Evolutionary conservation across 2,888 invertebrate species (phyloP).

Genomic region (Teinopalpus imperialis): DNA sequence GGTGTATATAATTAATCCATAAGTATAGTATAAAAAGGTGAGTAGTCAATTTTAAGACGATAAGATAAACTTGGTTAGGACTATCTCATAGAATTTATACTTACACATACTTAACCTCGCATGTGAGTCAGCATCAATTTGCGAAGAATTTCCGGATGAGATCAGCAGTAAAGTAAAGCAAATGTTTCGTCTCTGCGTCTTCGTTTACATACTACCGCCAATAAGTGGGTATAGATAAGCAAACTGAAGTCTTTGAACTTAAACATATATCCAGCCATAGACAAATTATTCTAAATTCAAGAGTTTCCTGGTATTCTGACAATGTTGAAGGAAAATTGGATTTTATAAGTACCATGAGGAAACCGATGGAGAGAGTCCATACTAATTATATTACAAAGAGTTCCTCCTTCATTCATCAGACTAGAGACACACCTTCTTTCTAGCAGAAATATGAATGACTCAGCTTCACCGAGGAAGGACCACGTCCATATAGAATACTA

Average conservation of each 20-base stretch:
- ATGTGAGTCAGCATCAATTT: slow-evolving; percentile 20
- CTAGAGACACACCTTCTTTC: too few relatives aligned
- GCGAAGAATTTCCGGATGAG: slow-evolving; percentile 29
- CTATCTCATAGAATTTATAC: not conserved
- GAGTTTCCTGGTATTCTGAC: slow-evolving; percentile 3
- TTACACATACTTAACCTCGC: not conserved
- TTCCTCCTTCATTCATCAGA: too few relatives aligned
- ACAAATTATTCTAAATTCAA: not conserved
- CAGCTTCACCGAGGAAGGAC: too few relatives aligned
- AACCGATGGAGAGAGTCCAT: too few relatives aligned
- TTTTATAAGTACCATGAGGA: too few relatives aligned
- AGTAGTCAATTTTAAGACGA: too few relatives aligned
- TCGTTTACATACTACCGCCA: slow-evolving; percentile 7
- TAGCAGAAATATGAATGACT: too few relatives aligned
- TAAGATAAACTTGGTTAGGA: not conserved
- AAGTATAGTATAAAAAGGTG: too few relatives aligned
- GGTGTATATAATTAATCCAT: too few relatives aligned
- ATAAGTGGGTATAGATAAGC: slow-evolving; percentile 9
- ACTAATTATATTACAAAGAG: too few relatives aligned
- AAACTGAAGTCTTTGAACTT: slow-evolving; percentile 16
- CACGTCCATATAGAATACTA: too few relatives aligned
- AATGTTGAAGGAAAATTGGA: too few relatives aligned
- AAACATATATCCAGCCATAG: slow-evolving; percentile 5
- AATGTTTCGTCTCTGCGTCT: slow-evolving; percentile 10
- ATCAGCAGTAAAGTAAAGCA: slow-evolving; percentile 20